Conservation (phyloP, 2,113 vertebrate genomes). For the Mionectes macconnelli region DNA sequence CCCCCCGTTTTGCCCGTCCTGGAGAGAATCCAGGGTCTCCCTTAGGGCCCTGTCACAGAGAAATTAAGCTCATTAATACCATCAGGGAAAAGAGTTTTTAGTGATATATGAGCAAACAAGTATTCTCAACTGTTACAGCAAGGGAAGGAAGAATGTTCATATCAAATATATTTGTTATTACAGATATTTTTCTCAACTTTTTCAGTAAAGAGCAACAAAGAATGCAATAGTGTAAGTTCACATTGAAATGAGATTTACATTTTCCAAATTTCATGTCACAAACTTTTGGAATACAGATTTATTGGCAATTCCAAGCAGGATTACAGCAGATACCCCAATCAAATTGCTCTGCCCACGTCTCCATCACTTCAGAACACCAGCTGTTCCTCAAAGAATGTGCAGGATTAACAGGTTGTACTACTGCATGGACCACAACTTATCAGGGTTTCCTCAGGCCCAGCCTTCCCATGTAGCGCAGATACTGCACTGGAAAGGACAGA, state of each 20-base stretch:
- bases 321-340: not conserved
- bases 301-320: not conserved
- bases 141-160: not conserved
- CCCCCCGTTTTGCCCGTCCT: constrained; percentile 82
- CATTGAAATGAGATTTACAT: not conserved
- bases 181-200: not conserved
- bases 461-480: not conserved
- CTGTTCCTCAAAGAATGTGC: not conserved
- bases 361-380: not conserved
- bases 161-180: not conserved
- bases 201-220: not conserved
- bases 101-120: not conserved
- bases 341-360: not conserved
- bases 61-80: not conserved
- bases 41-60: constrained; percentile 83
- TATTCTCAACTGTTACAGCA: not conserved
- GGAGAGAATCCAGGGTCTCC: constrained; percentile 93
- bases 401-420: too few species aligned
- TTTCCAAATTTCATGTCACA: not conserved
- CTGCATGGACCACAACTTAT: not conserved
- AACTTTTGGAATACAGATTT: not conserved
- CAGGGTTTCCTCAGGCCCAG: not conserved
- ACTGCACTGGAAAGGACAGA: not conserved
- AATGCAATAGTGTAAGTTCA: not conserved
- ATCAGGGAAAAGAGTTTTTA: not conserved